Evolutionary conservation across 2,113 vertebrate species (phyloP).

Genomic region (Oreochromis aureus): DNA sequence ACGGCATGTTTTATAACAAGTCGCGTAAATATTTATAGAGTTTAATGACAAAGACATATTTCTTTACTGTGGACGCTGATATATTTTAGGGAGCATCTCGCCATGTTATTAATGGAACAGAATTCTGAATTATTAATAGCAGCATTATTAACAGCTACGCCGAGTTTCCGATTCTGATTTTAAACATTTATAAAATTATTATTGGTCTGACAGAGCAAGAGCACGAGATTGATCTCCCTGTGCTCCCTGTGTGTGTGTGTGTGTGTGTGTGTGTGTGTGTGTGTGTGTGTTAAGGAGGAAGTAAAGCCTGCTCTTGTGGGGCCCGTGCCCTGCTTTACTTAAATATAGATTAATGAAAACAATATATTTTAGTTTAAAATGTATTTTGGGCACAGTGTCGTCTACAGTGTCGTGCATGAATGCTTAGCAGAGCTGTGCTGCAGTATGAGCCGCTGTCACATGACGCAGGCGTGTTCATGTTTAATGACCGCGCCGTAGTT

Average conservation of each 20-base stretch:
- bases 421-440: not conserved
- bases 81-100: slow-evolving; percentile 19
- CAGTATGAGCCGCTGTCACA: not conserved
- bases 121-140: slow-evolving; percentile 57
- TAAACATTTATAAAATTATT: slow-evolving; percentile 71
- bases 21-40: slow-evolving; percentile 50
- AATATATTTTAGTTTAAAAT: not conserved
- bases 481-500: not conserved
- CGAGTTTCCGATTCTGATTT: slow-evolving; percentile 37
- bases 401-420: not conserved
- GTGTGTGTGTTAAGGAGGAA: not conserved
- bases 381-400: not conserved
- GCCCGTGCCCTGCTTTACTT: not conserved
- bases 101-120: slow-evolving; percentile 51
- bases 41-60: slow-evolving; percentile 16
- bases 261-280: too few relatives aligned
- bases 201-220: slow-evolving; percentile 49
- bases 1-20: not conserved
- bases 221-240: slow-evolving; percentile 42
- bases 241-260: not conserved
- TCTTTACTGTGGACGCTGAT: slow-evolving; percentile 26
- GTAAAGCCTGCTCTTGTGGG: not conserved
- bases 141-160: slow-evolving; percentile 54
- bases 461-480: not conserved
- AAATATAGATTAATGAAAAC: not conserved